phyloP scores from a whole-genome alignment of 1,140 invertebrate species.

The Calycopis cecrops region DNA sequence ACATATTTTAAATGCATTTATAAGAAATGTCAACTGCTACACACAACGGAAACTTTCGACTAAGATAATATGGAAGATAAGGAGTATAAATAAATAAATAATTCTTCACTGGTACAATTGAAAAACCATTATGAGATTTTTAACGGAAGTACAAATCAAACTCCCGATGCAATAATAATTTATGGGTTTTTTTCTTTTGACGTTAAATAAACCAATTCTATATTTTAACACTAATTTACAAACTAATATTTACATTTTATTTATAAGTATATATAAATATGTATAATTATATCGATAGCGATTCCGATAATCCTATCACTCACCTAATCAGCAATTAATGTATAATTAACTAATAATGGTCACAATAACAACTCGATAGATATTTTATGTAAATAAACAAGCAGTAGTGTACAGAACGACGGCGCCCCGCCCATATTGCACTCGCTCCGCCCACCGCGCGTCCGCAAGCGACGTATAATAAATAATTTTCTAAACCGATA shows the following conservation, averaged over 20 bases:
- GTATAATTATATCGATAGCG: constrained; percentile 71
- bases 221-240: constrained; percentile 73
- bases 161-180: constrained; percentile 73
- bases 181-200: constrained; percentile 70
- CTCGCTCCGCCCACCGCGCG: constrained; percentile 28
- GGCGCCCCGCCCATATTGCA: constrained; percentile 42
- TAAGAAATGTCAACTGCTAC: constrained; percentile 56
- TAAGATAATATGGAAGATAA: constrained; percentile 39
- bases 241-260: constrained; percentile 73
- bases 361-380: constrained; percentile 73
- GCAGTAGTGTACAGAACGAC: constrained; percentile 62
- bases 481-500: constrained; percentile 70
- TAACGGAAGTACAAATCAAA: constrained; percentile 68
- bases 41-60: constrained; percentile 34
- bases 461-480: constrained; percentile 63
- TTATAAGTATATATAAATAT: constrained; percentile 75
- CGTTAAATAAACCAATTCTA: constrained; percentile 74
- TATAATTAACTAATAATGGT: constrained; percentile 75
- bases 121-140: constrained; percentile 73
- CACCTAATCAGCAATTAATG: constrained; percentile 68
- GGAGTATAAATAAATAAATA: constrained; percentile 68
- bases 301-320: constrained; percentile 66
- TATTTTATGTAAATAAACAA: constrained; percentile 74
- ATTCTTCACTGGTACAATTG: constrained; percentile 69
- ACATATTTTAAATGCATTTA: constrained; percentile 73